A percentile compares a stretch with the other conserved stretches of the same genome.
Conservation (phyloP, 2,888 invertebrate species). For the Plebejus melissa region DNA sequence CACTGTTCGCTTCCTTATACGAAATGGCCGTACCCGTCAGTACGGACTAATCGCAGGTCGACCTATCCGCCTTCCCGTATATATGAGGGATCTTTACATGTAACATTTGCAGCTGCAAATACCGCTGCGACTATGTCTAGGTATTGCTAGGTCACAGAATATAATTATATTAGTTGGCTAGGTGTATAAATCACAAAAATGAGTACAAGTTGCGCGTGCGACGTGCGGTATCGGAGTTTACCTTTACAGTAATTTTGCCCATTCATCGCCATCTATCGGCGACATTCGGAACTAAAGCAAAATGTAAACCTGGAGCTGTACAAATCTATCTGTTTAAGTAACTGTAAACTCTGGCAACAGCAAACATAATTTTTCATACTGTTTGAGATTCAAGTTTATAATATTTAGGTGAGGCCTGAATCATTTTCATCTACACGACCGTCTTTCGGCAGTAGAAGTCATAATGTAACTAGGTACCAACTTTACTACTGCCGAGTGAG, state of each 20-base stretch:
- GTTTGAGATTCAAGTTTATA: neutral
- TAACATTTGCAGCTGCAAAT: no score
- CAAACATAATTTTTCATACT: neutral
- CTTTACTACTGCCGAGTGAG: neutral
- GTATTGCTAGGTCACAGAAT: no score
- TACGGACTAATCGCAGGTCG: no score
- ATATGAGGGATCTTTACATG: no score
- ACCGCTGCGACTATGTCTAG: no score
- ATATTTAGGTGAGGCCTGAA: neutral
- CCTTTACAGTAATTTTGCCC: neutral
- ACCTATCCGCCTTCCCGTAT: no score
- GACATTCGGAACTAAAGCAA: neutral
- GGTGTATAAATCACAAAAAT: no score
- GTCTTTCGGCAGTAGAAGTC: neutral
- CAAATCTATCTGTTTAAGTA: neutral
- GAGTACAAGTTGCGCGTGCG: neutral
- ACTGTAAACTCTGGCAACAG: neutral
- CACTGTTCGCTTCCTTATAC: no score
- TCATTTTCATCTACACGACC: neutral
- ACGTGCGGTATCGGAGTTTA: neutral
- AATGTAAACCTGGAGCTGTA: neutral
- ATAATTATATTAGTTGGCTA: no score
- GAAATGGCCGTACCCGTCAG: no score
- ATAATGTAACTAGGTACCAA: no score
- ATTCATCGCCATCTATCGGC: neutral